These are phyloP conservation scores for Aphidoletes aphidimyza DNA, from an alignment of 2,888 invertebrate species.

Conservation along the genomic window DNA sequence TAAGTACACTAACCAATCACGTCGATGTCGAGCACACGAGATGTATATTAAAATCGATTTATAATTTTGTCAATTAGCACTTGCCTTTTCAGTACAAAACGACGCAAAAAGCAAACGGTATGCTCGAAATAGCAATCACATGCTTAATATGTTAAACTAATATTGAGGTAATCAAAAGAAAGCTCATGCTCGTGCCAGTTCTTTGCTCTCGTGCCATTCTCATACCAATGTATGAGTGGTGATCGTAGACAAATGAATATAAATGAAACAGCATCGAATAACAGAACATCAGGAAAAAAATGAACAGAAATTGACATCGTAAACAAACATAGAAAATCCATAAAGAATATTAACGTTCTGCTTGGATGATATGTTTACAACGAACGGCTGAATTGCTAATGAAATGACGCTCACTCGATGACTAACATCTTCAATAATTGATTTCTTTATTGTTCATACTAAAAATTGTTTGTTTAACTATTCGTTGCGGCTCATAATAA, in stretches of 20 bases:
- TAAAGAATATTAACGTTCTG: not conserved
- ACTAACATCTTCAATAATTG: not conserved
- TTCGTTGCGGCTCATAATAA: too few species aligned
- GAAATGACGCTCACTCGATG: conserved; percentile 12
- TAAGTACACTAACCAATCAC: too few species aligned
- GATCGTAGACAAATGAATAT: not conserved
- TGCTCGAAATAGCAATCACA: not conserved
- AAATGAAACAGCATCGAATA: not conserved
- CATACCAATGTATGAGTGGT: not conserved
- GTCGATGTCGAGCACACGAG: not conserved
- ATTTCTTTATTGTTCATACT: conserved; percentile 14
- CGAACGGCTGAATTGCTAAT: not conserved
- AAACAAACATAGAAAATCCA: not conserved
- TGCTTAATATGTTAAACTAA: not conserved
- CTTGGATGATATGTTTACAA: not conserved
- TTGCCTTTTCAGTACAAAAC: not conserved
- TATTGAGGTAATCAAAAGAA: not conserved
- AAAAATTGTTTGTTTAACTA: too few species aligned
- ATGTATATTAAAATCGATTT: conserved; percentile 26
- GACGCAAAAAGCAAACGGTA: not conserved
- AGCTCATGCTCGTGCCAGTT: not conserved
- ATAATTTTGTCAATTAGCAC: conserved; percentile 49
- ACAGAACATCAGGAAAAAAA: too few species aligned
- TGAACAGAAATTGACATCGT: not conserved
- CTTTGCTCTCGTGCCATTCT: not conserved